A percentile compares a stretch with the other conserved stretches of the same genome.
These are phyloP conservation scores for Oncorhynchus kisutch DNA, from an alignment of 2,113 vertebrate genomes.

Conservation along the genomic window DNA sequence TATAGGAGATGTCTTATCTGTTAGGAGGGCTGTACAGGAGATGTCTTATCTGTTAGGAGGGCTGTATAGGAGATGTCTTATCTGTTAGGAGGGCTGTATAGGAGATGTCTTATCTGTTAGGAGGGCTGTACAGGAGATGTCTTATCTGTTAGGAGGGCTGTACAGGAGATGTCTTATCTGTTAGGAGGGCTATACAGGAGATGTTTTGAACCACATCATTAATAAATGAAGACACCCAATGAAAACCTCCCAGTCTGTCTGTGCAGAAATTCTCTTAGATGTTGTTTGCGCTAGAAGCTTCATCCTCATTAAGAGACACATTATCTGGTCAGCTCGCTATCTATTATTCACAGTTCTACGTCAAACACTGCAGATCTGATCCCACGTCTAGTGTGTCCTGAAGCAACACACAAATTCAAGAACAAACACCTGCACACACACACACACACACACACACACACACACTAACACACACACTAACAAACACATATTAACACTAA, in stretches of 20 bases:
- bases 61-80: no score
- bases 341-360: conserved; percentile 66
- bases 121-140: no score
- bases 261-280: conserved; percentile 55
- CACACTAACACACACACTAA: neutral
- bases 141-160: no score
- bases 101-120: no score
- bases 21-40: no score
- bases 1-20: no score
- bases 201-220: conserved; percentile 57
- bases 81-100: no score
- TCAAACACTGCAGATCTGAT: conserved; percentile 55
- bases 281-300: conserved; percentile 52
- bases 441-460: neutral
- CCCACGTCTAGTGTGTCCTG: conserved; percentile 60
- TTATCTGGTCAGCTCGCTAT: conserved; percentile 68
- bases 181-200: no score
- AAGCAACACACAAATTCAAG: conserved; percentile 17
- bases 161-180: no score
- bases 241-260: conserved; percentile 55
- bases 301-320: conserved; percentile 52
- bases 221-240: conserved; percentile 70
- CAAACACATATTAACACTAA: neutral
- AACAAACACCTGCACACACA: neutral
- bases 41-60: no score